phyloP scores from a whole-genome alignment of 2,797 vertebrate species.

The Ptychadena robeensis region DNA sequence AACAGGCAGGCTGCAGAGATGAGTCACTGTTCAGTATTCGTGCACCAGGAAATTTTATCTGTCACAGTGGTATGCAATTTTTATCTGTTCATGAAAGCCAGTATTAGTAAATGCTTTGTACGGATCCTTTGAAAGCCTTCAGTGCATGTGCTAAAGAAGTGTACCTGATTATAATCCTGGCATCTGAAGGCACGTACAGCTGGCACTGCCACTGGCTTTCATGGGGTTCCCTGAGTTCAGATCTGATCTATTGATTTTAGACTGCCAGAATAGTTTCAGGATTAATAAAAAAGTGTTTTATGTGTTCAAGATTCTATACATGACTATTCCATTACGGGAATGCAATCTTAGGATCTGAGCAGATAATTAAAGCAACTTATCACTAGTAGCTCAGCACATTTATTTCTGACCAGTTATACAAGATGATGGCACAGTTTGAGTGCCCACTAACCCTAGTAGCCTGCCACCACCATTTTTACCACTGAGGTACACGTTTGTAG shows the following conservation, averaged over 20 bases:
- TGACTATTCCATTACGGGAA: background rate
- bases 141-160: constrained; percentile 59
- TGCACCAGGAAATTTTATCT: constrained; percentile 67
- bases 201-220: constrained; percentile 57
- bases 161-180: constrained; percentile 57
- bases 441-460: no score
- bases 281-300: background rate
- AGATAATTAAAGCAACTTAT: background rate
- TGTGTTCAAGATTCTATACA: background rate
- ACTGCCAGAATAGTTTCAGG: background rate
- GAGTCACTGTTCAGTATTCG: constrained; percentile 74
- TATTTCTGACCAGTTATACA: background rate
- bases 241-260: constrained; percentile 30
- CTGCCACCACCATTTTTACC: no score
- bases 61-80: constrained; percentile 65
- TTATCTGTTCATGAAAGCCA: constrained; percentile 50
- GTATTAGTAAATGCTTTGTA: constrained; percentile 58
- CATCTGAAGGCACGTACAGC: constrained; percentile 67
- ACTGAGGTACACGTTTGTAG: no score
- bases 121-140: constrained; percentile 54
- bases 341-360: background rate
- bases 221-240: constrained; percentile 67
- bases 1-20: constrained; percentile 70
- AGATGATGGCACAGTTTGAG: background rate
- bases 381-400: background rate